Conservation (phyloP, 2,797 vertebrate species). For the Vipera latastei region DNA sequence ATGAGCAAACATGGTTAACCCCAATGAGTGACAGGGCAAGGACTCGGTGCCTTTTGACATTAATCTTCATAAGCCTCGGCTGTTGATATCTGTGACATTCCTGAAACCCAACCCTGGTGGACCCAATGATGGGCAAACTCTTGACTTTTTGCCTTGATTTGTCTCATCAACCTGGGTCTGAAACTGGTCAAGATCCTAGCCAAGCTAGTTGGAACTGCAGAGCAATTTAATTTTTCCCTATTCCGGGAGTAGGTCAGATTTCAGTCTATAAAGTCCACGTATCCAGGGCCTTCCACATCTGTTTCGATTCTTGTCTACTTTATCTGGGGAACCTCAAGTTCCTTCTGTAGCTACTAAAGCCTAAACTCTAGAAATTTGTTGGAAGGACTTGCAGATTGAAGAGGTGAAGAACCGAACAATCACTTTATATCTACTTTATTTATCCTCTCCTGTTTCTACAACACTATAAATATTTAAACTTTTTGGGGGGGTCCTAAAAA, state of each 20-base stretch:
- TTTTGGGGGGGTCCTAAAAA: not conserved
- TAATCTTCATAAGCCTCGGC: conserved; percentile 50
- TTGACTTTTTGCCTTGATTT: conserved; percentile 9
- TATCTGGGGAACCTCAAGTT: conserved; percentile 46
- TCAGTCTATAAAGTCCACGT: conserved; percentile 52
- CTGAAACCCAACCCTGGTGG: conserved; percentile 37
- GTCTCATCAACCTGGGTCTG: conserved; percentile 16
- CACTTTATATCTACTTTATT: not conserved
- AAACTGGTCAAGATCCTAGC: conserved; percentile 34
- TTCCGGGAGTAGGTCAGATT: conserved; percentile 52
- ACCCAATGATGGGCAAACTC: not conserved
- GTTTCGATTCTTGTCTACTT: not conserved
- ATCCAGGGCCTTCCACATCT: conserved; percentile 50
- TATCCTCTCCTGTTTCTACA: not conserved
- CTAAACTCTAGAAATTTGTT: conserved; percentile 59
- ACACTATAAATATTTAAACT: not conserved
- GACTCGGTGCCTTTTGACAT: conserved; percentile 41
- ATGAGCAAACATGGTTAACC: conserved; percentile 53
- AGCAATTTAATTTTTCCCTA: conserved; percentile 56
- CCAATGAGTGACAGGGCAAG: conserved; percentile 1
- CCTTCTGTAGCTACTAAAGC: conserved; percentile 49
- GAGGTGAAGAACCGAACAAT: not conserved
- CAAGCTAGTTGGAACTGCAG: conserved; percentile 36
- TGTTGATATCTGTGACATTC: conserved; percentile 46
- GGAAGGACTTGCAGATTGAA: conserved; percentile 1